Conservation (phyloP, 2,888 invertebrate genomes). For the Acrobasis suavella region DNA sequence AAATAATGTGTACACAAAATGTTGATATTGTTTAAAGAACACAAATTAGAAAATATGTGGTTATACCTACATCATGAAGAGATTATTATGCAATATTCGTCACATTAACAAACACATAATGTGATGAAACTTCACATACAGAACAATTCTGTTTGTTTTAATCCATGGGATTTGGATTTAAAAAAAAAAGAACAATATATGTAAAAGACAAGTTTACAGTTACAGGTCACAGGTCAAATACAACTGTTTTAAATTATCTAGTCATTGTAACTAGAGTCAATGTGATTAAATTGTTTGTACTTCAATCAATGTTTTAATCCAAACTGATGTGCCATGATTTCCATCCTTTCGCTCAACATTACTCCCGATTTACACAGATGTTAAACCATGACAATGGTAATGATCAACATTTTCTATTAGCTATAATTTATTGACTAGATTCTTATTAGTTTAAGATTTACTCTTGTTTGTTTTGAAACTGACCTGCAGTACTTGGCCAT, state of each 20-base stretch:
- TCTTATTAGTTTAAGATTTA: constrained; percentile 82
- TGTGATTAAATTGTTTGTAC: constrained; percentile 58
- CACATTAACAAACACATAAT: neutral
- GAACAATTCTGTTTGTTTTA: neutral
- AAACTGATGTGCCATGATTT: constrained; percentile 62
- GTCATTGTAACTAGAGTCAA: constrained; percentile 20
- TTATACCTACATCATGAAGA: too few relatives aligned
- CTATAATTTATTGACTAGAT: constrained; percentile 82
- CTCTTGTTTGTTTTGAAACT: constrained; percentile 97
- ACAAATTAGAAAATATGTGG: too few relatives aligned
- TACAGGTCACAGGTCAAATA: neutral
- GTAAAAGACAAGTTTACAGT: neutral
- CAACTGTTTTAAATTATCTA: neutral
- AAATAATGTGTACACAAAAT: too few relatives aligned
- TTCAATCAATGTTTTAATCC: constrained; percentile 53
- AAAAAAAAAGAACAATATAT: neutral
- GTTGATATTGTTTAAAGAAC: too few relatives aligned
- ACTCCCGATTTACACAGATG: constrained; percentile 54
- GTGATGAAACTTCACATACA: too few relatives aligned
- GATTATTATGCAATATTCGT: neutral
- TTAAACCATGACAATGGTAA: constrained; percentile 76
- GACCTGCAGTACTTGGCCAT: constrained; percentile 97
- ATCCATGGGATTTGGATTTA: neutral
- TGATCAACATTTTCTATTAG: constrained; percentile 81
- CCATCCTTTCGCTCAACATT: constrained; percentile 61